A percentile compares a stretch with the other conserved stretches of the same genome.
Evolutionary conservation across 1,140 invertebrate species (phyloP).

Genomic region (Drosophila cardini): DNA sequence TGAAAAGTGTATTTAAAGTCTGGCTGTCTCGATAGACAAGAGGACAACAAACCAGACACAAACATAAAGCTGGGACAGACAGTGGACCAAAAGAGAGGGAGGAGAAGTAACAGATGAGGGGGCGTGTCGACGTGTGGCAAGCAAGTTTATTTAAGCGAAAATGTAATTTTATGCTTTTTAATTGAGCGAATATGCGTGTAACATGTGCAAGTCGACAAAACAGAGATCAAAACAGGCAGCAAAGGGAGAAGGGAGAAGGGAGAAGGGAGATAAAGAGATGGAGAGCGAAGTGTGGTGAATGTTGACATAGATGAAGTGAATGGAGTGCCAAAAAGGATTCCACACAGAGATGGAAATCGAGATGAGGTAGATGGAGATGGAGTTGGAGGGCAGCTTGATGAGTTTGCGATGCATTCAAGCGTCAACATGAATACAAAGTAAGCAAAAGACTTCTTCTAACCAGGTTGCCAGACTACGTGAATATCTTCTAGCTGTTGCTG

Average conservation of each 20-base stretch:
- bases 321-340: conserved; percentile 34
- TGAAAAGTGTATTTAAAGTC: conserved; percentile 35
- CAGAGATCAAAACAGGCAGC: conserved; percentile 23
- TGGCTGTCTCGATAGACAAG: conserved; percentile 19
- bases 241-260: neutral
- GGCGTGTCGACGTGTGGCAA: conserved; percentile 5
- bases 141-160: conserved; percentile 78
- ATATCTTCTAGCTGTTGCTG: conserved; percentile 24
- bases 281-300: neutral
- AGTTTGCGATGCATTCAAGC: conserved; percentile 78
- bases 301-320: conserved; percentile 45
- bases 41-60: conserved; percentile 39
- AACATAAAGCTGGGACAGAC: conserved; percentile 27
- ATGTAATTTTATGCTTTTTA: conserved; percentile 84
- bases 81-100: neutral
- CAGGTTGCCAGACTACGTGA: conserved; percentile 13
- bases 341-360: conserved; percentile 4
- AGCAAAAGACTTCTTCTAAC: conserved; percentile 38
- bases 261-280: neutral
- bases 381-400: conserved; percentile 51
- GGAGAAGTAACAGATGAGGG: neutral
- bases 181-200: conserved; percentile 80
- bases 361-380: neutral
- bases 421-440: conserved; percentile 72
- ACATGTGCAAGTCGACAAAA: conserved; percentile 57